Percentiles rank a stretch among this genome's conserved stretches.
Conservation (phyloP, 2,113 vertebrate species). For the Macroglossus sobrinus region DNA sequence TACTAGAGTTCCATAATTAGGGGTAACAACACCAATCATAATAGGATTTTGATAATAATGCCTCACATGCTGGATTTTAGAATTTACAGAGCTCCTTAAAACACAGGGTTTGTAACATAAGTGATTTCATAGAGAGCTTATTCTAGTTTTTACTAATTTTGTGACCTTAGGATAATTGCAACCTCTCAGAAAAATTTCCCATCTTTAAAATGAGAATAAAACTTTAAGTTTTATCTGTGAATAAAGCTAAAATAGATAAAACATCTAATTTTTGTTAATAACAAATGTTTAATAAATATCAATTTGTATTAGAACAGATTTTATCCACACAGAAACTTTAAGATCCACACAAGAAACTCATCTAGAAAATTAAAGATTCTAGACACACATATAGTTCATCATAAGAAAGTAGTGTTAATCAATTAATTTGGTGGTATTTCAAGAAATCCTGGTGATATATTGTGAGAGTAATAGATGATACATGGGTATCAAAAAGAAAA, state of each 20-base stretch:
- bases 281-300: not conserved
- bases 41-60: not conserved
- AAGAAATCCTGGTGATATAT: not conserved
- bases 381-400: not conserved
- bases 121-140: not conserved
- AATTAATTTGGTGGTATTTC: not conserved
- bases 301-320: not conserved
- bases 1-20: not conserved
- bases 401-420: not conserved
- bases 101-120: not conserved
- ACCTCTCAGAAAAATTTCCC: not conserved
- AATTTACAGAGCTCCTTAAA: not conserved
- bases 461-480: not conserved
- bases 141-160: not conserved
- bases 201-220: not conserved
- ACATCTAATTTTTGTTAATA: not conserved
- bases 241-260: not conserved
- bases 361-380: not conserved
- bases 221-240: not conserved
- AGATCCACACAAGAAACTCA: not conserved
- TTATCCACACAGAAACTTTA: not conserved
- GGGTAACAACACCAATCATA: not conserved
- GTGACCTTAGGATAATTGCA: not conserved
- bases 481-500: not conserved
- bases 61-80: not conserved